Evolutionary conservation across 2,113 vertebrate genomes (phyloP).

Genomic region (Rhabdornis inornatus): DNA sequence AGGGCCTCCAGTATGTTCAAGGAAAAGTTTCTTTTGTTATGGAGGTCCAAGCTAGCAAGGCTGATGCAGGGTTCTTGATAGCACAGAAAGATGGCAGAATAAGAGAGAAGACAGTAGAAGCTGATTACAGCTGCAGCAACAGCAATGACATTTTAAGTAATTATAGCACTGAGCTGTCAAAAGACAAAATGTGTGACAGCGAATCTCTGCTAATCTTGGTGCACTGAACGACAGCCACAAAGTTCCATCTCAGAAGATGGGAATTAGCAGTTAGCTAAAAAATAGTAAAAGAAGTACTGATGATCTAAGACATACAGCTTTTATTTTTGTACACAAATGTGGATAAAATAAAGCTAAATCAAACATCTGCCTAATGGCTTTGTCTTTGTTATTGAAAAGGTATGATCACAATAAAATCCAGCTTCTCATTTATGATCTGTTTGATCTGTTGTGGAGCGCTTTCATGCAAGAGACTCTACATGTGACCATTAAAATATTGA

Average conservation of each 20-base stretch:
- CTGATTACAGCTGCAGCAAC: background rate
- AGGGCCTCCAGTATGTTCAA: background rate
- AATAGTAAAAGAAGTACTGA: background rate
- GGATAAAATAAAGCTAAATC: background rate
- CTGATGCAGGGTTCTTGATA: background rate
- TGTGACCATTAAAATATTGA: background rate
- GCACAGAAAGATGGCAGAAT: background rate
- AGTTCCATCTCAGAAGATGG: background rate
- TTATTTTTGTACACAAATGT: background rate
- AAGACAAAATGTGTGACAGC: background rate
- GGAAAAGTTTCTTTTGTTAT: background rate
- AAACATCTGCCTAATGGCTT: background rate
- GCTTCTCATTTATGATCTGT: background rate
- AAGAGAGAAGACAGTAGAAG: background rate
- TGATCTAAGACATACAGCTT: background rate
- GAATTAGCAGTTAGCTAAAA: background rate
- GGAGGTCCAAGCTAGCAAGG: background rate
- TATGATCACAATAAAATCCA: background rate
- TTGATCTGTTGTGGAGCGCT: background rate
- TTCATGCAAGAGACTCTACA: background rate
- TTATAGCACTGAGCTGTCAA: background rate
- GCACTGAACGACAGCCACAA: background rate
- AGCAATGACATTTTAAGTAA: background rate
- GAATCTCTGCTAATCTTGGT: background rate
- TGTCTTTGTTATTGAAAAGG: background rate